Evolutionary conservation across 2,113 vertebrate species (phyloP).

Genomic region (Syngnathoides biaculeatus): DNA sequence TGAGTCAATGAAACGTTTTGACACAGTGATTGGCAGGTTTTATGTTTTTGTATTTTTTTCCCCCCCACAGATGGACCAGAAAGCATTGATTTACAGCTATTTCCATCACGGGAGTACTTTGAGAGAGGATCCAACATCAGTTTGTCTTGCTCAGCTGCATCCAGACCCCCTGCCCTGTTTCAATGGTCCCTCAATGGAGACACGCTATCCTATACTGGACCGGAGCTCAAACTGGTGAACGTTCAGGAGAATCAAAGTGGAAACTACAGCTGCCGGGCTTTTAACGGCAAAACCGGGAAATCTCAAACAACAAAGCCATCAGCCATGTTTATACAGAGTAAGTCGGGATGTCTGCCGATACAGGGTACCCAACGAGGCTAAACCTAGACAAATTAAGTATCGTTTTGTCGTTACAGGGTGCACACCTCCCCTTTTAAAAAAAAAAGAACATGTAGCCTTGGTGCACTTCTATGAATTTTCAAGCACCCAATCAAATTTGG

Average conservation of each 20-base stretch:
- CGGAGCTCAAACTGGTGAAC: conserved; percentile 40
- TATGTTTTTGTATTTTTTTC: not conserved
- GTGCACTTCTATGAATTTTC: too few species aligned
- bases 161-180: conserved; percentile 24
- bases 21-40: not conserved
- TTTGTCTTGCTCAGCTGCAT: conserved; percentile 44
- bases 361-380: not conserved
- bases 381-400: not conserved
- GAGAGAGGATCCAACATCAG: conserved; percentile 36
- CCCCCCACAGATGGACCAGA: conserved; percentile 56
- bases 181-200: conserved; percentile 49
- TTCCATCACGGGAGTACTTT: conserved; percentile 9
- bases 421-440: too few species aligned
- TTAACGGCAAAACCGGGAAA: conserved; percentile 49
- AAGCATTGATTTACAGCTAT: conserved; percentile 9
- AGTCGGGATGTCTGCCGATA: too few species aligned
- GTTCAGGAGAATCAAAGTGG: conserved; percentile 49
- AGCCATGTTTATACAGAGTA: conserved; percentile 41
- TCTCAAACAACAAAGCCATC: conserved; percentile 12
- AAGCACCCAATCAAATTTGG: too few species aligned
- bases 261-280: conserved; percentile 53
- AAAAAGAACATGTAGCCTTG: too few species aligned
- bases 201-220: conserved; percentile 14
- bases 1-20: conserved; percentile 34
- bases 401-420: not conserved